Evolutionary conservation across 2,113 vertebrate species (phyloP), one percentile per base, ranked within the genome.

Genomic region (Halcyon senegalensis): DNA sequence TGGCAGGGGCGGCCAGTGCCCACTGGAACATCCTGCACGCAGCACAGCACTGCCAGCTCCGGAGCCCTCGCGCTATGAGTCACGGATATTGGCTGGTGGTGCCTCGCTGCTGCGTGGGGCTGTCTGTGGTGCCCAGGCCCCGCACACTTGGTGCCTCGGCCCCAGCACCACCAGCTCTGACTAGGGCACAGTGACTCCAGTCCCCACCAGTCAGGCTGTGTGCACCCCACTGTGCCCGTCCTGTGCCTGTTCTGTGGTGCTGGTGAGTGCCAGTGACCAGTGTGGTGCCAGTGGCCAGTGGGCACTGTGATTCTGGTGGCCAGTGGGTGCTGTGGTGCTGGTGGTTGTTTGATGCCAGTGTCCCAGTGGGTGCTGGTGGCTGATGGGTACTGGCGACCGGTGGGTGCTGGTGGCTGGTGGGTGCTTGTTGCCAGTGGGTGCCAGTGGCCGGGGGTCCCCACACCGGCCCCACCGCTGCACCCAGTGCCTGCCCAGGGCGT

Each of bases 41-140:
- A 70, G 80, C 80, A 30, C 90, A 53, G 77, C 39, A 28, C 94
- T 72, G 76, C 18, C 92, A 53, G 92, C 87, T 69, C 92, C 77
- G 80, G 76, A 91, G 67, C 87, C 75, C 67, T 53, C 46, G 2
- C 46, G 33, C 87, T 64, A 86, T 96, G 96, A 96, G 76, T 96
- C 96, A 96, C 84, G 28, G 87, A 21, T 77, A 25, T 96, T 96
- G 96, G 96, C 94, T 18, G 44, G 46, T 16, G 2, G 67, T 20
- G 2, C 66, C 64, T 70, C 25, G 24, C 78, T 66, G 56, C 76
- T 13, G n/a, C 28, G 50, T 33, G 16, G 59, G 43, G 44, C 50
- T 23, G 85, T 91, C 94, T 89, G 95, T 76, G 11, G 56, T 4
- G 3, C 7, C 39, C 11, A 13, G 60, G 9, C 17, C 24, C 25